Evolutionary conservation across 2,113 vertebrate genomes (phyloP).

Genomic region (Cairina moschata): DNA sequence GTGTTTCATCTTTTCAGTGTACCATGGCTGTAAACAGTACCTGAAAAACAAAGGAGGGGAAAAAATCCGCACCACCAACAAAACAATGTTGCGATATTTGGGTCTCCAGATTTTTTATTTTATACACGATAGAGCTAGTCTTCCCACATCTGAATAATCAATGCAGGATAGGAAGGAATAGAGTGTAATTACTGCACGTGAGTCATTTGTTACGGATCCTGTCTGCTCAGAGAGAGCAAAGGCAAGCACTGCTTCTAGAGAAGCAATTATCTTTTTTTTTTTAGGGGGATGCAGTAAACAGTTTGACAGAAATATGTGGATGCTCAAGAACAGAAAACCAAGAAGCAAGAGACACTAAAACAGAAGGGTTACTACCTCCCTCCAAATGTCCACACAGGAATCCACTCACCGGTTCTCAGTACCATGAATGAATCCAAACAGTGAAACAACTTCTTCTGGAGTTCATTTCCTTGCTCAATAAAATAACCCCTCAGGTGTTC

Average conservation of each 20-base stretch:
- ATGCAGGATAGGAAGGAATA: slow-evolving; percentile 40
- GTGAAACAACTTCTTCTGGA: not conserved
- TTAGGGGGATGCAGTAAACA: not conserved
- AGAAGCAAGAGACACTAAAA: not conserved
- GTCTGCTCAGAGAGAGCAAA: not conserved
- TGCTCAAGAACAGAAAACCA: not conserved
- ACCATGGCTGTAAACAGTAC: not conserved
- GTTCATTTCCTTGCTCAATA: not conserved
- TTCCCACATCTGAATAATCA: slow-evolving; percentile 52
- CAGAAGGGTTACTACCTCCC: not conserved
- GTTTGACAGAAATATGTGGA: not conserved
- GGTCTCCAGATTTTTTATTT: not conserved
- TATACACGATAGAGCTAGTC: not conserved
- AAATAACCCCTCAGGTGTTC: not conserved
- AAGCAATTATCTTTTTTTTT: not conserved
- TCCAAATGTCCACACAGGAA: not conserved
- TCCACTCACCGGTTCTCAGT: not conserved
- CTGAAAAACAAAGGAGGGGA: not conserved
- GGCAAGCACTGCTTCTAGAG: not conserved
- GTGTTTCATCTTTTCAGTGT: not conserved
- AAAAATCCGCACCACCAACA: not conserved
- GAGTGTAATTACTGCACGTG: slow-evolving; percentile 42
- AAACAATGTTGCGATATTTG: not conserved
- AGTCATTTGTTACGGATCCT: slow-evolving; percentile 52
- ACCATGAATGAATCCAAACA: not conserved